These are phyloP conservation scores for Cyanoramphus novaezelandiae DNA, from an alignment of 2,113 vertebrate genomes.

Conservation along the genomic window DNA sequence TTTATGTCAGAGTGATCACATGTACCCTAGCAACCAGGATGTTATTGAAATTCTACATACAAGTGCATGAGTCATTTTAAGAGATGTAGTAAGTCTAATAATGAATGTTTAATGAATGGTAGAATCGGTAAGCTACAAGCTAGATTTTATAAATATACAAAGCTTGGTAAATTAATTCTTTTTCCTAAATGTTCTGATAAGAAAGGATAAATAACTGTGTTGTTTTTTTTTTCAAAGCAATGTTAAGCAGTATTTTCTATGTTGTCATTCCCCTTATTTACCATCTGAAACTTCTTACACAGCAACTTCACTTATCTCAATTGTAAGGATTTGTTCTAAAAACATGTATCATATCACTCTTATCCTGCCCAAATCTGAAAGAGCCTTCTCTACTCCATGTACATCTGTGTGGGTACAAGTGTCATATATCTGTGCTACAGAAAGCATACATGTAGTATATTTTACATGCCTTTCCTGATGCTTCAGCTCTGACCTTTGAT, in stretches of 20 bases:
- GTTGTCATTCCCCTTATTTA: background rate
- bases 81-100: background rate
- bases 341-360: background rate
- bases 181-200: background rate
- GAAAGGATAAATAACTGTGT: background rate
- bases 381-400: background rate
- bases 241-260: background rate
- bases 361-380: background rate
- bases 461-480: background rate
- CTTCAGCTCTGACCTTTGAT: background rate
- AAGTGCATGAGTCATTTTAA: constrained; percentile 19
- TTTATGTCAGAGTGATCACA: constrained; percentile 43
- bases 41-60: constrained; percentile 35
- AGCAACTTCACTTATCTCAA: background rate
- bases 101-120: background rate
- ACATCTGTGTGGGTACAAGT: background rate
- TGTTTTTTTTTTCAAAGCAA: background rate
- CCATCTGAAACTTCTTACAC: background rate
- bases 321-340: background rate
- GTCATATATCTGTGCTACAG: background rate
- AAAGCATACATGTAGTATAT: background rate
- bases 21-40: constrained; percentile 68
- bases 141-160: background rate
- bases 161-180: background rate
- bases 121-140: background rate